Percentiles rank a stretch among this genome's conserved stretches.
Conservation (phyloP, 2,797 vertebrate genomes). For the Oreochromis mossambicus region DNA sequence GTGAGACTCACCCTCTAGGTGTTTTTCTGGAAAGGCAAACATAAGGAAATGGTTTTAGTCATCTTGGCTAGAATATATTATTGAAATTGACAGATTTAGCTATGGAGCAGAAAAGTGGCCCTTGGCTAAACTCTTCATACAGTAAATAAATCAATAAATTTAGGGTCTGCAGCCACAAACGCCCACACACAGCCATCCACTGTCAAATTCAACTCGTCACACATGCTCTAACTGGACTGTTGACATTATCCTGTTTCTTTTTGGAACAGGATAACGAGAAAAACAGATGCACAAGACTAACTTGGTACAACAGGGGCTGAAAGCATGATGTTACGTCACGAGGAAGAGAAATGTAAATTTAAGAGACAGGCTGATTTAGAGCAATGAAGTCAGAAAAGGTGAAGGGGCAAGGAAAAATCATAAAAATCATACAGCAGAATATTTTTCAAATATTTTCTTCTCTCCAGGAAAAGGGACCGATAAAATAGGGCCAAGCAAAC, state of each 20-base stretch:
- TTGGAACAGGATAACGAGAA: neutral
- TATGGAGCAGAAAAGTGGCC: neutral
- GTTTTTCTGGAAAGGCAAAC: neutral
- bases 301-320: neutral
- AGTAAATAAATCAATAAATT: neutral
- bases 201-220: neutral
- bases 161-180: neutral
- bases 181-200: neutral
- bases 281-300: neutral
- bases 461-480: constrained; percentile 21
- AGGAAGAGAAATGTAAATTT: neutral
- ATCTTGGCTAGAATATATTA: neutral
- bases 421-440: neutral
- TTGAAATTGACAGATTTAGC: neutral
- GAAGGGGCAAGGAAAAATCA: neutral
- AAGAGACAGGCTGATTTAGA: neutral
- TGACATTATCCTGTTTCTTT: neutral
- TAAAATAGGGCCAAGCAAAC: constrained; percentile 21
- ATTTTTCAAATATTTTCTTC: neutral
- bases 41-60: neutral
- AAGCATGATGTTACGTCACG: neutral
- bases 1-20: neutral
- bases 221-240: neutral
- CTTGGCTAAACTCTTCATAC: neutral
- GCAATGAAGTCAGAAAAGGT: neutral